Percentiles rank a stretch among this genome's conserved stretches.
Evolutionary conservation across 2,888 invertebrate species (phyloP).

Genomic region (Rhimphoctona megacephalus): DNA sequence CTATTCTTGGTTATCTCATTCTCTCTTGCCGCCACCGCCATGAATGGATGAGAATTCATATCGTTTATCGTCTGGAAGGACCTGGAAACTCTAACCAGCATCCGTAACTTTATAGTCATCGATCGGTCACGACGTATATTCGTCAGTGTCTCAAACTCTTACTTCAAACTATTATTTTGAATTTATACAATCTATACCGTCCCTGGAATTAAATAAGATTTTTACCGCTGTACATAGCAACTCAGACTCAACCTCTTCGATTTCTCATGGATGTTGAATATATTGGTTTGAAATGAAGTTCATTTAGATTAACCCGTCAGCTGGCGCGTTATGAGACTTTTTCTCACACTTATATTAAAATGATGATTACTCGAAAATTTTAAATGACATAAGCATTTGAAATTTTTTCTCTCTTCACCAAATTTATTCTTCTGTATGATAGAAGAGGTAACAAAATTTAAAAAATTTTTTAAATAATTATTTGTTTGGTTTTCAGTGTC

Average conservation of each 20-base stretch:
- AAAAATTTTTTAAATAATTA: too few relatives aligned
- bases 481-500: too few relatives aligned
- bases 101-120: conserved; percentile 57
- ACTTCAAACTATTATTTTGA: conserved; percentile 6
- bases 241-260: neutral
- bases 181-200: neutral
- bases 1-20: conserved; percentile 19
- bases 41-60: conserved; percentile 64
- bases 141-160: neutral
- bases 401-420: too few relatives aligned
- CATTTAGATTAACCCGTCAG: too few relatives aligned
- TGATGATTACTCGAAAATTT: too few relatives aligned
- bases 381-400: too few relatives aligned
- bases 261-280: neutral
- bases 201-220: neutral
- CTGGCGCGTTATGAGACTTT: too few relatives aligned
- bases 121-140: conserved; percentile 46
- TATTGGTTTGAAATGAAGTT: neutral
- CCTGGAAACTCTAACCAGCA: conserved; percentile 45
- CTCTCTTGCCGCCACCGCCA: conserved; percentile 18
- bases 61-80: conserved; percentile 67
- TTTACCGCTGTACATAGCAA: too few relatives aligned
- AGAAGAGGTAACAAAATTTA: too few relatives aligned
- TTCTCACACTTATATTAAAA: too few relatives aligned
- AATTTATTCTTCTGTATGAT: too few relatives aligned